Evolutionary conservation across 1,140 invertebrate genomes (phyloP), one percentile per base, ranked within the genome.

Genomic region (Euglossa dilemma): DNA sequence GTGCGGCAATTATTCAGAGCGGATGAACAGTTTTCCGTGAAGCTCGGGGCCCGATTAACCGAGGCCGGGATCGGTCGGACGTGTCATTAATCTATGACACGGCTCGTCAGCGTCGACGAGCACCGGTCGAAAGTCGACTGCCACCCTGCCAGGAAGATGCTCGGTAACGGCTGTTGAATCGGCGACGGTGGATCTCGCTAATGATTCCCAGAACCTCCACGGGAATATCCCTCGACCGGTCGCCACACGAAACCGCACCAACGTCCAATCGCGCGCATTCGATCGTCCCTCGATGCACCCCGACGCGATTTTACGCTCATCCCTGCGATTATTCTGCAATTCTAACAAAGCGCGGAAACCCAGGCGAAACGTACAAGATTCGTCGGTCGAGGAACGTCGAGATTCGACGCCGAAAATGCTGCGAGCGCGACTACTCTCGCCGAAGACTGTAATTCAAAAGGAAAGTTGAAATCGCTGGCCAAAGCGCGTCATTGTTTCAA

Each of bases 151-250:
- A 61, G 63, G 45, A 82, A 82, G 80, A 82, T 47, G 61, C 18
- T 20, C 52, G 71, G 70, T 66, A 75, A 74, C 83, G 67, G 52
- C 28, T 47, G 76, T 66, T 66, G 56, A 84, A 86, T 71, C 74
- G 85, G 59, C 61, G 50, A 88, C 80, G 36, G 36, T 63, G 71
- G 67, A 74, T 69, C 1, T 36, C 70, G 59, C 87, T 89, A 87
- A 90, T 86, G 87, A 84, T 90, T 90, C 88, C 43, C 74, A 87
- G 87, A 90, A 90, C 61, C 84, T 87, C 47, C 70, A 75, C 72
- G 76, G 59, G 89, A 89, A 89, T 90, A 85, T 78, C 61, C 66
- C 23, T 45, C 50, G 66, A 61, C 56, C n/a, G 43, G 36, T 71
- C 54, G 77, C 36, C 80, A 72, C 45, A 64, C n/a, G n/a, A 61